phyloP scores from a whole-genome alignment of 2,113 vertebrate species.

The Chauna torquata region DNA sequence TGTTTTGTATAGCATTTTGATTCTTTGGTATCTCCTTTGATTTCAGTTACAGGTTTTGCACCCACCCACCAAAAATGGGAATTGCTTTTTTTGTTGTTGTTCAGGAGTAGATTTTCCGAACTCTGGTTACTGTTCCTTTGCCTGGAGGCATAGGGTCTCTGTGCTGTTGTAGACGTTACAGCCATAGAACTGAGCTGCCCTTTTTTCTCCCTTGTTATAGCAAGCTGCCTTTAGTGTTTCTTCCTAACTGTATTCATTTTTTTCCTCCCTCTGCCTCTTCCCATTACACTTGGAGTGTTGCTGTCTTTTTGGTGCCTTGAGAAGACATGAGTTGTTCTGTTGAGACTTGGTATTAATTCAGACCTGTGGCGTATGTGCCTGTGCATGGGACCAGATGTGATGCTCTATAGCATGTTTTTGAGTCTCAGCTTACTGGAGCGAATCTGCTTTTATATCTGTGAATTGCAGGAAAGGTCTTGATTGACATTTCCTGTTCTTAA shows the following conservation, averaged over 20 bases:
- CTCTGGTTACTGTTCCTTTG: neutral
- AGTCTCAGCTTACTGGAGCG: neutral
- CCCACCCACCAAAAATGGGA: neutral
- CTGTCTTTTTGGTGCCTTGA: neutral
- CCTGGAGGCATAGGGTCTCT: neutral
- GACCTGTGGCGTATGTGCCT: neutral
- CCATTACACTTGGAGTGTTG: neutral
- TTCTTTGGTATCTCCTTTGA: slow-evolving; percentile 12
- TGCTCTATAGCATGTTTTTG: neutral
- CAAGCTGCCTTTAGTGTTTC: neutral
- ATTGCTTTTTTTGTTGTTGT: neutral
- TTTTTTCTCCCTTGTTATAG: neutral
- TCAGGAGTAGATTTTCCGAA: neutral
- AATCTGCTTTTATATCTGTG: neutral
- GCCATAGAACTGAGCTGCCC: neutral
- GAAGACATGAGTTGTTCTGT: neutral
- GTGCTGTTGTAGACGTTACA: neutral
- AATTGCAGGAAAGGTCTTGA: neutral
- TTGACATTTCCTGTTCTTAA: neutral
- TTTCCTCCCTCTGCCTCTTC: neutral
- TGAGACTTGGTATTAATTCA: neutral
- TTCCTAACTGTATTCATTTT: neutral
- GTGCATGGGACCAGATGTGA: neutral
- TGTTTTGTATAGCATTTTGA: neutral
- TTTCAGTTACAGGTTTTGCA: slow-evolving; percentile 19